Percentiles rank a stretch among this genome's conserved stretches.
Evolutionary conservation across 2,797 vertebrate genomes (phyloP).

Genomic region (Potorous gilbertii): DNA sequence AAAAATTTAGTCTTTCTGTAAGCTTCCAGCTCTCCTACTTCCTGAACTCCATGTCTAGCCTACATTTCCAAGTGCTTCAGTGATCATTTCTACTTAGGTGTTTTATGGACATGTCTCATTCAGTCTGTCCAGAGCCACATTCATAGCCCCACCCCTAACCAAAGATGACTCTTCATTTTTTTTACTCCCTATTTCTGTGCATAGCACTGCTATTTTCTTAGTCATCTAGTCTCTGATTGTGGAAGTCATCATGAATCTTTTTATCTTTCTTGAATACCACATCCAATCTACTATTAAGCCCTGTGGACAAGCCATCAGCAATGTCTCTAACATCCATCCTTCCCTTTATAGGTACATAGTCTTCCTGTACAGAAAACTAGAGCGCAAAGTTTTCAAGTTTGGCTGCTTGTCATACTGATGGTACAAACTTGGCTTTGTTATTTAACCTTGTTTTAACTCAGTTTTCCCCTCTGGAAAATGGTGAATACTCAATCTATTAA

Average conservation of each 20-base stretch:
- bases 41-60: neutral
- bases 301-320: neutral
- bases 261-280: neutral
- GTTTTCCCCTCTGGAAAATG: slow-evolving; percentile 42
- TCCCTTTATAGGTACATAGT: slow-evolving; percentile 16
- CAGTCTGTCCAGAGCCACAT: neutral
- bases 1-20: neutral
- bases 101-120: neutral
- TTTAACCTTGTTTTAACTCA: slow-evolving; percentile 23
- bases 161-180: neutral
- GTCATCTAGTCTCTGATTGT: neutral
- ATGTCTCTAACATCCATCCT: neutral
- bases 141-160: neutral
- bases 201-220: neutral
- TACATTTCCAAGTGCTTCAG: neutral
- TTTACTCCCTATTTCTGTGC: neutral
- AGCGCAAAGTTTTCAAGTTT: slow-evolving; percentile 36
- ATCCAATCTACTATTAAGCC: neutral
- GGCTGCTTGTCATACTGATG: slow-evolving; percentile 2
- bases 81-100: neutral
- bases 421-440: slow-evolving; percentile 10
- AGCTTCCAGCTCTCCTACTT: neutral
- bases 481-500: slow-evolving; percentile 47
- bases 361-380: slow-evolving; percentile 19
- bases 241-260: neutral